Percentiles rank a stretch among this genome's conserved stretches.
Evolutionary conservation across 2,797 vertebrate genomes (phyloP).

Genomic region (Pipistrellus pygmaeus): DNA sequence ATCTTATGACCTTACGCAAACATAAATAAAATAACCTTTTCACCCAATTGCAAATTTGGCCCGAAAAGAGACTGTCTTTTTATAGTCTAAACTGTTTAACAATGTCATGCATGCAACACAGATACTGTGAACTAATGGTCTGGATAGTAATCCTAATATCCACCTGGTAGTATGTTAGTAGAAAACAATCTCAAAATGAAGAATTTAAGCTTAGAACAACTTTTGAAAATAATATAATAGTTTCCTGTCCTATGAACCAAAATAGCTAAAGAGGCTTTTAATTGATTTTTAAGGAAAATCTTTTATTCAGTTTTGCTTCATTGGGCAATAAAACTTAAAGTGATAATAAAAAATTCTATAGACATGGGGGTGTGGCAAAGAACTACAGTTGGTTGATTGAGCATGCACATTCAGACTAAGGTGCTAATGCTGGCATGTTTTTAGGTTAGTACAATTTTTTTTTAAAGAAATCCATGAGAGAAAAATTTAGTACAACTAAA

Average conservation of each 20-base stretch:
- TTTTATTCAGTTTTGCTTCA: background rate
- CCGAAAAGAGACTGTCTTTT: background rate
- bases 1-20: background rate
- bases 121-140: background rate
- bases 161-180: background rate
- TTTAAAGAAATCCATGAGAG: background rate
- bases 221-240: conserved; percentile 12
- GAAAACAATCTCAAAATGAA: background rate
- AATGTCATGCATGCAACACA: background rate
- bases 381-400: background rate
- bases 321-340: conserved; percentile 39
- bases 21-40: background rate
- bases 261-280: background rate
- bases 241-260: background rate
- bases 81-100: background rate
- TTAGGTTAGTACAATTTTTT: background rate
- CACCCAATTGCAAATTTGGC: background rate
- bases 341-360: background rate
- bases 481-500: background rate
- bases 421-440: background rate
- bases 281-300: conserved; percentile 53
- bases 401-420: background rate
- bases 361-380: background rate
- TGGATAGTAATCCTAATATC: background rate
- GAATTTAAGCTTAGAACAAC: background rate